phyloP scores from a whole-genome alignment of 2,888 invertebrate genomes.

The Druceiella hillmani region DNA sequence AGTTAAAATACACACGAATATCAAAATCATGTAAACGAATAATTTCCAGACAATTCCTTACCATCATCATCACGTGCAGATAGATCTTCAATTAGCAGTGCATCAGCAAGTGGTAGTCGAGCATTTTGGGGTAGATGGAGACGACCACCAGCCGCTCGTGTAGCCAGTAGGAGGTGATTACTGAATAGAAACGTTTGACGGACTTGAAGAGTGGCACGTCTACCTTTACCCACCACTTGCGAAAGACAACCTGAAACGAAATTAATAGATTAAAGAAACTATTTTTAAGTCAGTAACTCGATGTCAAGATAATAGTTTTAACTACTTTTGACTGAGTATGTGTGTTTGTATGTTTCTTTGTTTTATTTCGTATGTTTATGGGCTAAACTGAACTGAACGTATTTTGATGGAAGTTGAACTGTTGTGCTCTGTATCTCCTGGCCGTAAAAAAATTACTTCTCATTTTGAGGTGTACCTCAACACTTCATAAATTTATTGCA shows the following conservation, averaged over 20 bases:
- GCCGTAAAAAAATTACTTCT: too few relatives aligned
- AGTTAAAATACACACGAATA: too few relatives aligned
- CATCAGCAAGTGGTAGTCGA: slow-evolving; percentile 77
- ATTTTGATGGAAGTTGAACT: too few relatives aligned
- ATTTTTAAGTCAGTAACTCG: too few relatives aligned
- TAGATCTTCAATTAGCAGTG: slow-evolving; percentile 82
- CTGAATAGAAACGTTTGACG: slow-evolving; percentile 89
- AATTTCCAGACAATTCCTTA: slow-evolving; percentile 25
- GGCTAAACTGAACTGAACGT: too few relatives aligned
- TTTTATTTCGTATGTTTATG: too few relatives aligned
- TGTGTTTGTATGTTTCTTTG: too few relatives aligned
- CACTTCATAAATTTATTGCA: too few relatives aligned
- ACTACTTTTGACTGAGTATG: too few relatives aligned
- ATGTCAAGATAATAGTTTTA: too few relatives aligned
- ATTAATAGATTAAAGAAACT: neutral
- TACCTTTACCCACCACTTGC: slow-evolving; percentile 61
- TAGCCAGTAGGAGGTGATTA: slow-evolving; percentile 82
- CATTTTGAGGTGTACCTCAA: too few relatives aligned
- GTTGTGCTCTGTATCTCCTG: too few relatives aligned
- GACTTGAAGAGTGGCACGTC: slow-evolving; percentile 39
- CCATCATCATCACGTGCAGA: slow-evolving; percentile 64
- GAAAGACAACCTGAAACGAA: slow-evolving; percentile 61
- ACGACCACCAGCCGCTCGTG: slow-evolving; percentile 74
- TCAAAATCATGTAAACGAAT: slow-evolving; percentile 1
- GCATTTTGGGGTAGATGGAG: slow-evolving; percentile 83